Evolutionary conservation across 2,113 vertebrate species (phyloP).

Genomic region (Syngnathus floridae): DNA sequence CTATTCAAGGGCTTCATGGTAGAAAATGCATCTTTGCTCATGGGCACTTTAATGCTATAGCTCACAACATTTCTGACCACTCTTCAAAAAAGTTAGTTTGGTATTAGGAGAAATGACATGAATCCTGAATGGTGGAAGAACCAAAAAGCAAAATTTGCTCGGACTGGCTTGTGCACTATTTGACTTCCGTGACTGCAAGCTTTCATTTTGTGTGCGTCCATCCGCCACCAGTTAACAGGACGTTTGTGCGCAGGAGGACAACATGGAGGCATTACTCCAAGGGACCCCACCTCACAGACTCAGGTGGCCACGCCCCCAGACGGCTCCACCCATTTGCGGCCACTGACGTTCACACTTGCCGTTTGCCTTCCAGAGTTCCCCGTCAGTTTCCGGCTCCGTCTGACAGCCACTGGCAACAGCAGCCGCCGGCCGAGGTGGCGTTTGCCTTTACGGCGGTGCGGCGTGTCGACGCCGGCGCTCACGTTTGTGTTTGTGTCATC

Average conservation of each 20-base stretch:
- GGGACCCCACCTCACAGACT: slow-evolving; percentile 61
- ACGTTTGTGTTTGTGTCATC: slow-evolving; percentile 1
- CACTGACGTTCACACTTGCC: not conserved
- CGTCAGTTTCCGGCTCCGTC: slow-evolving; percentile 53
- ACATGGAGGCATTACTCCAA: slow-evolving; percentile 60
- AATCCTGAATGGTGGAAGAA: no score
- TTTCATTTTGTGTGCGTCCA: no score
- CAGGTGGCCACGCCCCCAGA: slow-evolving; percentile 40
- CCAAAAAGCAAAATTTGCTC: no score
- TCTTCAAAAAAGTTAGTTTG: no score
- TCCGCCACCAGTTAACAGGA: not conserved
- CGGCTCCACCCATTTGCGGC: not conserved
- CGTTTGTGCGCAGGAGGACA: slow-evolving; percentile 60
- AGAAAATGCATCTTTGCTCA: not conserved
- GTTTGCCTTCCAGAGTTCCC: slow-evolving; percentile 50
- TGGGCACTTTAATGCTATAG: not conserved
- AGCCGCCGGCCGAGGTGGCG: slow-evolving; percentile 47
- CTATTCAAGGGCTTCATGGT: not conserved
- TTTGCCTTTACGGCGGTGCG: not conserved
- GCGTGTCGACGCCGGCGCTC: not conserved
- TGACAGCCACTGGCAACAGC: slow-evolving; percentile 65
- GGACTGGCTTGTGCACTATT: not conserved
- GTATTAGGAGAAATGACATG: no score
- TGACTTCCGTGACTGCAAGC: no score
- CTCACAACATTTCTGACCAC: no score